Evolutionary conservation across 2,797 vertebrate species (phyloP).

Genomic region (Parauchenoglanis ngamensis): DNA sequence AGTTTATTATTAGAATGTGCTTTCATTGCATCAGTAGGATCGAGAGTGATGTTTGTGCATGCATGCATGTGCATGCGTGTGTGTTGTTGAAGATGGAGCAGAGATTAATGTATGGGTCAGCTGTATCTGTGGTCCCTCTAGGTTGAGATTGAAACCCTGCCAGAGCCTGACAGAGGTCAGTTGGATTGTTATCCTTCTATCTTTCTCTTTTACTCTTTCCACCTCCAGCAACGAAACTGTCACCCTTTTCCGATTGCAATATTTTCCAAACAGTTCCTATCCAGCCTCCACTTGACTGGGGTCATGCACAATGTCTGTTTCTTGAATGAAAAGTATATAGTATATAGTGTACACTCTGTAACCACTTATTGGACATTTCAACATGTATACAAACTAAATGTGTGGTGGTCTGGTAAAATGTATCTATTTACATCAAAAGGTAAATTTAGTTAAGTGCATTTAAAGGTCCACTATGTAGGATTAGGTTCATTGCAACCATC

Average conservation of each 20-base stretch:
- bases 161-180: constrained; percentile 65
- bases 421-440: not conserved
- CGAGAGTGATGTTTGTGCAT: constrained; percentile 59
- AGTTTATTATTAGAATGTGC: constrained; percentile 62
- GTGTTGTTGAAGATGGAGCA: constrained; percentile 56
- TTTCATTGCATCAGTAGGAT: constrained; percentile 64
- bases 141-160: constrained; percentile 63
- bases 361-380: not conserved
- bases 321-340: constrained; percentile 28
- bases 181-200: constrained; percentile 47
- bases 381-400: not conserved
- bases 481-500: no score
- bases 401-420: not conserved
- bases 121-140: constrained; percentile 60
- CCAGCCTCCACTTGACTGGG: constrained; percentile 46
- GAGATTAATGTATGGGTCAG: constrained; percentile 68
- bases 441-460: not conserved
- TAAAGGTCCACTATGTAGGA: not conserved
- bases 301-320: constrained; percentile 41
- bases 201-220: constrained; percentile 35
- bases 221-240: constrained; percentile 57
- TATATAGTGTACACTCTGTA: not conserved
- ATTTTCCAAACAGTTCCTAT: constrained; percentile 55
- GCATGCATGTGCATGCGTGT: constrained; percentile 39
- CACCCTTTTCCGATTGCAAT: constrained; percentile 57